Evolutionary conservation across 1,140 invertebrate genomes (phyloP).

Genomic region (Rhizoglyphus robini): DNA sequence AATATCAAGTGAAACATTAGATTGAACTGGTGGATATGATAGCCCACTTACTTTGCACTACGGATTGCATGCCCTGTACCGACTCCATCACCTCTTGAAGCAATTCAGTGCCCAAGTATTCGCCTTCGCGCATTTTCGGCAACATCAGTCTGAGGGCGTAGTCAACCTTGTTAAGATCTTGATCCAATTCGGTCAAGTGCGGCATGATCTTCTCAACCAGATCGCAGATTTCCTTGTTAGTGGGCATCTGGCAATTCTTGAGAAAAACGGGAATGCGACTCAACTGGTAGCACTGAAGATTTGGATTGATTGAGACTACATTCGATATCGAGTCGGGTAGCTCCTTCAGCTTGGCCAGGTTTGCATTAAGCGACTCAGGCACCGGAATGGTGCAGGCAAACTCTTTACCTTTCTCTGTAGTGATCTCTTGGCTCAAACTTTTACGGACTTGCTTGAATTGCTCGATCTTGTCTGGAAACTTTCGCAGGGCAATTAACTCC

Average conservation of each 20-base stretch:
- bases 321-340: neutral
- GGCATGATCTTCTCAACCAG: neutral
- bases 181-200: neutral
- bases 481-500: neutral
- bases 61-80: neutral
- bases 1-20: neutral
- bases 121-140: neutral
- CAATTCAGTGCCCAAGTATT: slow-evolving; percentile 8
- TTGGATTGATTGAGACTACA: neutral
- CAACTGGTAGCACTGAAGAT: neutral
- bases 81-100: neutral
- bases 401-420: neutral
- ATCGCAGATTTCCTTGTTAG: neutral
- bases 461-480: slow-evolving; percentile 1
- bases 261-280: neutral
- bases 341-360: neutral
- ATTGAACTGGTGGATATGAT: too few species aligned
- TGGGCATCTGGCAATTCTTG: neutral
- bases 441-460: neutral
- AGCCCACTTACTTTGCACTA: too few species aligned
- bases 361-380: neutral
- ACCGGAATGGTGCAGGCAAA: neutral
- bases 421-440: neutral
- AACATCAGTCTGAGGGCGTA: neutral
- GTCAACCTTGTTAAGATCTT: slow-evolving; percentile 1